Evolutionary conservation across 2,888 invertebrate species (phyloP).

Genomic region (Drosophila histrio): DNA sequence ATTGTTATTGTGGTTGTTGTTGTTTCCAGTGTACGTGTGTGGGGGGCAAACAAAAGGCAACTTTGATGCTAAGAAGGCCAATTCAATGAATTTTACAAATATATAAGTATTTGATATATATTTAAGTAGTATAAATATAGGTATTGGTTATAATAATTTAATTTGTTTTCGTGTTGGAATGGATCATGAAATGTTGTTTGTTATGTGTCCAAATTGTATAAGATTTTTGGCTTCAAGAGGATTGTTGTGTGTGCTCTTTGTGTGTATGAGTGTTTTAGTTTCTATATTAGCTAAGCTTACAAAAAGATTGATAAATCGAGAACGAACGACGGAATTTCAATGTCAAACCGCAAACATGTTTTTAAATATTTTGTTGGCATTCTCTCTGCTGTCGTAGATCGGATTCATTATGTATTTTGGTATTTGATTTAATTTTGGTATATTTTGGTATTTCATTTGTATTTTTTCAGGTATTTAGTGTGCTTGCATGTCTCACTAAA

Average conservation of each 20-base stretch:
- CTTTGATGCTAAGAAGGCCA: slow-evolving; percentile 44
- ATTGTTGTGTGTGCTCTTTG: slow-evolving; percentile 37
- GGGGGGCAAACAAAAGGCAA: slow-evolving; percentile 48
- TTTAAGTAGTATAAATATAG: not conserved
- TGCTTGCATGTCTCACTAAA: slow-evolving; percentile 51
- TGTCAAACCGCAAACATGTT: slow-evolving; percentile 54
- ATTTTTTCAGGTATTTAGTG: slow-evolving; percentile 35
- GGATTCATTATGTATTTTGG: slow-evolving; percentile 24
- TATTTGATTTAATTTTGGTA: slow-evolving; percentile 14
- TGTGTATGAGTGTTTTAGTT: slow-evolving; percentile 21
- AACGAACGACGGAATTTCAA: slow-evolving; percentile 30
- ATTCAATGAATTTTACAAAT: slow-evolving; percentile 48
- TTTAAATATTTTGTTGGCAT: slow-evolving; percentile 56
- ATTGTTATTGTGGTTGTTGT: slow-evolving; percentile 31
- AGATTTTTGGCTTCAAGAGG: slow-evolving; percentile 28
- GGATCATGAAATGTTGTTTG: slow-evolving; percentile 60
- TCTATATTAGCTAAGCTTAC: slow-evolving; percentile 1
- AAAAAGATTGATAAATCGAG: slow-evolving; percentile 13
- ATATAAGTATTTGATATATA: slow-evolving; percentile 23
- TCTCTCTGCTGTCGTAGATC: slow-evolving; percentile 61
- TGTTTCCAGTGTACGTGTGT: slow-evolving; percentile 9
- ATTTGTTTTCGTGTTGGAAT: slow-evolving; percentile 44
- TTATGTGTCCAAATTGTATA: slow-evolving; percentile 47
- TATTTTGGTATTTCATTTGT: slow-evolving; percentile 18
- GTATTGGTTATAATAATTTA: slow-evolving; percentile 2